Base-by-base conservation (phyloP, 2,888 invertebrate species). In the Hypomecis punctinalis region DNA sequence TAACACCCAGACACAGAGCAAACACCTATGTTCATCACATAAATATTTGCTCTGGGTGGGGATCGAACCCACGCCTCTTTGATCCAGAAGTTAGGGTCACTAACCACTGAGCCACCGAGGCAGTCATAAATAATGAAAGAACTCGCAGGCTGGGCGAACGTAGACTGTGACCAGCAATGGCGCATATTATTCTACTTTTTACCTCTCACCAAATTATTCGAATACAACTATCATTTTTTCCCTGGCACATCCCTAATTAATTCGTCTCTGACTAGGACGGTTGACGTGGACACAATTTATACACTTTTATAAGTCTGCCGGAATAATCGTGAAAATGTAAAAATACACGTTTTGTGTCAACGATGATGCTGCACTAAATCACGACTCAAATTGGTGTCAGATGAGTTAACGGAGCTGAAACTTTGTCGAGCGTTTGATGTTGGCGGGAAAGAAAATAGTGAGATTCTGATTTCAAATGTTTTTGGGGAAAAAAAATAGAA, bases 331-430 rank as follows among this genome's bases (percentile, higher is more conserved):
- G 23, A 47, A 39, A 39, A 56, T 51, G 55, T 47, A 63, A 60
- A 64, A 60, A 55, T 64, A 45, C 47, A 60, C 55, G 60, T 60
- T 64, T 55, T 54, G 51, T 64, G 64, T 64, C 51, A 52, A 40
- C 43, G 42, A 10, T 59, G 63, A 64, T 55, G 53, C 9, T 46
- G 6, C 35, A 35, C 11, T 64, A 55, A 51, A 55, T 64, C 39
- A 56, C 9, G 6, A 33, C 39, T 36, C 46, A 52, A 60, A 64
- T 60, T 37, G 59, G 60, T 46, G 55, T 46, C 11, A 54, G 40
- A 51, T 59, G 48, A 59, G 58, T 46, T 47, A 61, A 63, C 51
- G 8, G 56, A 43, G 10, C 35, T 33, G 35, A 46, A 37, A 36
- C 6, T 36, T 9, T 42, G 23, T n/a, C 40, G 33, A 33, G 33